Evolutionary conservation across 2,888 invertebrate species (phyloP).

Genomic region (Calameuta pallipes): DNA sequence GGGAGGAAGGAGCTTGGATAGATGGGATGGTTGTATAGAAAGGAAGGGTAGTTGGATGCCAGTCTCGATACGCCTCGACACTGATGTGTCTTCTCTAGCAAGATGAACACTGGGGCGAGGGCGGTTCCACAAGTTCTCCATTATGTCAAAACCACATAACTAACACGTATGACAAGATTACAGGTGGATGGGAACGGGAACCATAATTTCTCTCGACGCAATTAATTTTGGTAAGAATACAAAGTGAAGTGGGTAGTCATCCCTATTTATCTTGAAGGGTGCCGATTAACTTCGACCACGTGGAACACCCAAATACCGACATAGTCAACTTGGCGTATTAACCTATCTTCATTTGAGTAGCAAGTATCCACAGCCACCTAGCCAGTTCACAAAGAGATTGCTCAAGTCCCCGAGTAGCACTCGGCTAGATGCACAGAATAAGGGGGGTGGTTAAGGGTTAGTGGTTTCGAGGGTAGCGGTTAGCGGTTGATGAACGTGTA

Average conservation of each 20-base stretch:
- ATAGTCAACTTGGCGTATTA: not conserved
- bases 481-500: slow-evolving; percentile 62
- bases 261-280: not conserved
- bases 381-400: not conserved
- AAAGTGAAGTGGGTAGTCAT: not conserved
- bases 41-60: not conserved
- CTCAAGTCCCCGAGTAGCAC: slow-evolving; percentile 5
- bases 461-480: slow-evolving; percentile 46
- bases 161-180: slow-evolving; percentile 14
- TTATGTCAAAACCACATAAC: not conserved
- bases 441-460: slow-evolving; percentile 39
- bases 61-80: slow-evolving; percentile 9
- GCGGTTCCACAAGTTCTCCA: not conserved
- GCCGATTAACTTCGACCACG: not conserved
- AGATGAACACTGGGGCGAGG: not conserved
- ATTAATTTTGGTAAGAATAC: slow-evolving; percentile 17
- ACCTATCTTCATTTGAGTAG: not conserved
- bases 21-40: not conserved
- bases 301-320: not conserved
- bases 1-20: not conserved
- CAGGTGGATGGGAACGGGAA: slow-evolving; percentile 14
- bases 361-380: not conserved
- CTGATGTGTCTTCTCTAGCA: slow-evolving; percentile 10
- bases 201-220: slow-evolving; percentile 19
- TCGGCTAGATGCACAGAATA: slow-evolving; percentile 4